Evolutionary conservation across 2,888 invertebrate genomes (phyloP), one percentile per base, ranked within the genome.

Genomic region (Torymus auratus): DNA sequence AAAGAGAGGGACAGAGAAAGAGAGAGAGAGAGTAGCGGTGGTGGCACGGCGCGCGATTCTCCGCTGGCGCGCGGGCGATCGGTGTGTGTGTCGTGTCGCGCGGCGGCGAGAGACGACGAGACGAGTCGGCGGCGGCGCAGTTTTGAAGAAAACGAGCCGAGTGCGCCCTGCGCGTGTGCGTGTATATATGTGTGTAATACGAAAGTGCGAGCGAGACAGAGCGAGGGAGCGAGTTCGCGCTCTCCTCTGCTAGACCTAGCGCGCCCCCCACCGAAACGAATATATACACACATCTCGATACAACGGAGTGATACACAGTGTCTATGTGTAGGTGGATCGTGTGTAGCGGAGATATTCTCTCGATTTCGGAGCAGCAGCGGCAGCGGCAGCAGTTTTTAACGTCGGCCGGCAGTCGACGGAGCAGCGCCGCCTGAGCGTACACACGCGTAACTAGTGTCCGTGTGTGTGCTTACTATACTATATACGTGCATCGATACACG

Each of bases 41-140:
- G 85, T 85, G 85, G 85, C 85, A 86, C 86, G 83, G 85, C 85
- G 84, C 84, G 83, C 85, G 81, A 20, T 20, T 20, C 20, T 20
- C 20, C 2, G 20, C 20, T 20, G 83, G 85, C 85, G 84, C 84
- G 83, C 85, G 81, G 67, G 71, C 50, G 78, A 71, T 61, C 72
- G 77, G 78, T 15, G 41, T 41, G 41, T 41, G 41, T 41, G 41
- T 41, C 41, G 41, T 41, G 41, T 20, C 28, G 65, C 55, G 72
- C 81, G 77, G 72, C 69, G 65, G 79, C 73, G 62, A 74, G 70
- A 76, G 77, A 77, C 77, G 70, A 7, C 75, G 65, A 67, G 64
- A 62, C 76, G 70, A 64, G 77, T 64, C 77, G 53, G 69, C 80
- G 75, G 78, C 77, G 53, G 69, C 80, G 75, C 81, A 75, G 74